phyloP scores from a whole-genome alignment of 2,113 vertebrate species.

The Herpailurus yagouaroundi region DNA sequence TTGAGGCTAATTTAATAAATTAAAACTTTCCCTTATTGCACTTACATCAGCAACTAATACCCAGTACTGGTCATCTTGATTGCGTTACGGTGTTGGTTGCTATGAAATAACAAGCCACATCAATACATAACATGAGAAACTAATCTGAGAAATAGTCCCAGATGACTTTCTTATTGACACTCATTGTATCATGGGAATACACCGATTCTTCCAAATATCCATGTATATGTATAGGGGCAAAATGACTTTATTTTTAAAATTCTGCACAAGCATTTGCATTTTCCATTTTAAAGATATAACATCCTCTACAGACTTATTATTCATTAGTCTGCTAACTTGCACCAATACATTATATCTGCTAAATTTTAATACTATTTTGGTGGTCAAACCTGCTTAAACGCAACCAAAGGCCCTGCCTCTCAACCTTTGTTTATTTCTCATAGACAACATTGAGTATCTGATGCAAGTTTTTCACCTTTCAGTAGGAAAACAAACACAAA shows the following conservation, averaged over 20 bases:
- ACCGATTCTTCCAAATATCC: constrained; percentile 74
- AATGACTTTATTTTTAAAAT: constrained; percentile 74
- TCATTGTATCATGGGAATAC: constrained; percentile 55
- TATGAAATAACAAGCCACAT: constrained; percentile 57
- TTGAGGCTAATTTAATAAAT: neutral
- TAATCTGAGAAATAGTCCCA: constrained; percentile 78
- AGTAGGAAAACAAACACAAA: neutral
- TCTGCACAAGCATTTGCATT: constrained; percentile 64
- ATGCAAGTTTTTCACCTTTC: neutral
- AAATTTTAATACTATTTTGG: constrained; percentile 22
- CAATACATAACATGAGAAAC: constrained; percentile 72
- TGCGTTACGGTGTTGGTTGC: neutral
- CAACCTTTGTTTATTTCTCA: neutral
- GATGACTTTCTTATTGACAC: constrained; percentile 61
- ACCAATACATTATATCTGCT: constrained; percentile 61
- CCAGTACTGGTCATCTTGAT: constrained; percentile 54
- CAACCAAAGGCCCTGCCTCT: neutral
- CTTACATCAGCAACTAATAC: constrained; percentile 70
- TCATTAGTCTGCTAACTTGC: constrained; percentile 71
- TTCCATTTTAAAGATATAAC: constrained; percentile 77
- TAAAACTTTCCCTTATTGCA: neutral
- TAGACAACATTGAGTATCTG: neutral
- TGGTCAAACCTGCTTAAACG: neutral
- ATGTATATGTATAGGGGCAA: constrained; percentile 76
- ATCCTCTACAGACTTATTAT: constrained; percentile 73